Base-by-base conservation (phyloP, 1,140 invertebrate species). In the Camponotus vicinus region DNA sequence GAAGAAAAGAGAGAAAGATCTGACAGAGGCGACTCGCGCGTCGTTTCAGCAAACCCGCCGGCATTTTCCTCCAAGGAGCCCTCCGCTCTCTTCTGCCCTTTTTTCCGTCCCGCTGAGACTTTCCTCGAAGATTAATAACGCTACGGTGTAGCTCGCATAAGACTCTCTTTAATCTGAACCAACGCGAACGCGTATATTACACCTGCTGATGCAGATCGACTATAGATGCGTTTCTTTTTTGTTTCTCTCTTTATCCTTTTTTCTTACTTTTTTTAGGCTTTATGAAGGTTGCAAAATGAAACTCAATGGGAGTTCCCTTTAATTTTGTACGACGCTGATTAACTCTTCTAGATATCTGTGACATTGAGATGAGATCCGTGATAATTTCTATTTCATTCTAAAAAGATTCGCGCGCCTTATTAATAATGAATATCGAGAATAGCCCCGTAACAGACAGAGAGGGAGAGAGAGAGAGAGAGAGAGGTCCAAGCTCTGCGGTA, bases 91-190 rank as follows among this genome's bases (percentile, higher is more conserved):
- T 42, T 15, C n/a, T 27, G 27, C 6, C 49, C 37, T 37, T 70
- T 70, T 55, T 57, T 55, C 66, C 66, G 15, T 70, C 13, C 75
- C 37, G 27, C 37, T 75, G 73, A 80, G 76, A 85, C 79, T 89
- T 89, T 82, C 86, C 67, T 79, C 89, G 90, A 91, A 90, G 91
- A 92, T 92, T 92, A 92, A 92, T 91, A 91, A 92, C 90, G 84
- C 86, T 61, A 79, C 63, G 88, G 40, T 66, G 75, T 82, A 86
- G 82, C 86, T 88, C 86, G 90, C 88, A 87, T 91, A 91, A 91
- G 91, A 91, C 88, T 91, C 91, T 73, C 90, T 92, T 91, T 92
- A 91, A 92, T 92, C 90, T 91, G 90, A 88, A 89, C 86, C 82
- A 90, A 86, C 87, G 85, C 32, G 84, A 88, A 86, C 89, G 89